Base-by-base conservation (phyloP, 2,113 vertebrate genomes). In the Zingel zingel region DNA sequence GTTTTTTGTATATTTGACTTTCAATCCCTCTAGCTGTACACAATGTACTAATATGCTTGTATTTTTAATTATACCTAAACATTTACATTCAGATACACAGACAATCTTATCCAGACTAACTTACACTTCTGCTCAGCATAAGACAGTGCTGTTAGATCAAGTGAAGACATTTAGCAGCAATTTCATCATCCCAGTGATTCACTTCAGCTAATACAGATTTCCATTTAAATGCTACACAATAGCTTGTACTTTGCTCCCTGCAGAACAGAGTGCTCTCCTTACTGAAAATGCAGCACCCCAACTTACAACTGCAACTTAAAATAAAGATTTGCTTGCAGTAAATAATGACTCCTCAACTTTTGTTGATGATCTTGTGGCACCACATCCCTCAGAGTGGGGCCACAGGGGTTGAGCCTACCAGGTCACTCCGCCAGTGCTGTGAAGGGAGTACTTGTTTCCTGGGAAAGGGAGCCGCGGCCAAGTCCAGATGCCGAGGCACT, bases 391-490 rank as follows among this genome's bases (percentile, higher is more conserved):
- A n/a, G 74, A 87, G 78, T 6, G 0, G 77, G 74, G 84, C 77
- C 82, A 47, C 30, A 53, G 75, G 85, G 91, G 81, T 63, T 92
- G 94, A 95, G 94, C 95, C 95, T 92, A 75, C 92, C 93, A 79
- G 95, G 94, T 95, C 92, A 86, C 92, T 96, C 70, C 74, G 64
- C 85, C 88, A 18, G 90, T 23, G 27, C 93, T 94, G 88, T 93
- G 93, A 97, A 96, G 95, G 92, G 93, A 94, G 93, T 12, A 9
- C 94, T 95, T 93, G 95, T 97, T 98, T 96, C 96, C 96, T 97
- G 97, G 97, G 98, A 99, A 99, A 97, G 93, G 88, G 88, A 87
- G 87, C 88, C 77, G 85, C 80, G 95, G 98, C 98, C 97, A 99
- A 97, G 96, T 90, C 62, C 80, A 96, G 96, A 99, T 97, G 96